phyloP scores from a whole-genome alignment of 2,113 vertebrate species.

The Catharus minimus region DNA sequence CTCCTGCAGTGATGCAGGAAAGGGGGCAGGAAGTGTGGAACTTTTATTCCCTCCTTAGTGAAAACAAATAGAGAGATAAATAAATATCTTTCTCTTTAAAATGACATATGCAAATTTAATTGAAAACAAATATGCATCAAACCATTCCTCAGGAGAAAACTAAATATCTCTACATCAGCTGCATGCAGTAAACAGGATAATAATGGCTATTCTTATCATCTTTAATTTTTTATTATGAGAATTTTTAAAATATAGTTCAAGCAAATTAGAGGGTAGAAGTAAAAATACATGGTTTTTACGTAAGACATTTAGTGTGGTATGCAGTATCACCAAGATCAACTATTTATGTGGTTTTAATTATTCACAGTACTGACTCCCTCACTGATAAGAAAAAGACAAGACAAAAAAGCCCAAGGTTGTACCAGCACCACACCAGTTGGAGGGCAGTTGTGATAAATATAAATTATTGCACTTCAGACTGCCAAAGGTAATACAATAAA shows the following conservation, averaged over 20 bases:
- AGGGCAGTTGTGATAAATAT: conserved; percentile 47
- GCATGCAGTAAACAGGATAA: conserved; percentile 54
- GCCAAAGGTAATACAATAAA: conserved; percentile 48
- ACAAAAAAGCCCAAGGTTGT: conserved; percentile 4
- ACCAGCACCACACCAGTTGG: not conserved
- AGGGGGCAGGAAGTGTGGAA: not conserved
- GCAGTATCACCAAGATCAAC: not conserved
- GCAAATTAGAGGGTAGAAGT: conserved; percentile 5
- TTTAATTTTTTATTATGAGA: conserved; percentile 53
- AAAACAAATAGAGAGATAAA: conserved; percentile 55
- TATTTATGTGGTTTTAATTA: conserved; percentile 37
- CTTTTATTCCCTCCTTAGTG: conserved; percentile 29
- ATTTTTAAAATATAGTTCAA: conserved; percentile 26
- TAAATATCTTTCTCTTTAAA: conserved; percentile 46
- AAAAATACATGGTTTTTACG: conserved; percentile 2
- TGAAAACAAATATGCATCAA: conserved; percentile 67
- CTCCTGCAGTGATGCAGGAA: conserved; percentile 23
- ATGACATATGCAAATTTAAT: conserved; percentile 58
- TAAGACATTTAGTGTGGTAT: not conserved
- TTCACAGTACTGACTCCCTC: not conserved
- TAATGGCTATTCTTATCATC: conserved; percentile 48
- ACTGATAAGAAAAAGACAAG: not conserved
- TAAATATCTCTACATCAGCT: conserved; percentile 42
- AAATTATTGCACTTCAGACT: conserved; percentile 17
- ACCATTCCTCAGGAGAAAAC: conserved; percentile 45